Conservation (phyloP, 2,888 invertebrate genomes). For the Eudasyphora cyanicolor region DNA sequence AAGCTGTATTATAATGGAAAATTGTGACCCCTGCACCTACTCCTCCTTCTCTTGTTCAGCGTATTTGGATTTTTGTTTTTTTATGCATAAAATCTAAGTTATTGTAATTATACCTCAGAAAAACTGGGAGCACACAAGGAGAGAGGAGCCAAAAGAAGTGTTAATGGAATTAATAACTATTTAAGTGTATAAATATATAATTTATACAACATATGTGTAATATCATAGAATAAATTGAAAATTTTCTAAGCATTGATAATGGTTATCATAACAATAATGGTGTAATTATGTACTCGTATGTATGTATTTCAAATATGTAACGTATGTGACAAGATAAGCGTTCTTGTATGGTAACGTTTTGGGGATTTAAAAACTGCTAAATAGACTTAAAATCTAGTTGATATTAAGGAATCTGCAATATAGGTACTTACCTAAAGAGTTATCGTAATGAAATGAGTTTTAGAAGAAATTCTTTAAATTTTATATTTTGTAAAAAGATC, state of each 20-base stretch:
- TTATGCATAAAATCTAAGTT: neutral
- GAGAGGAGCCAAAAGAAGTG: neutral
- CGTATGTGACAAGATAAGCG: too few relatives aligned
- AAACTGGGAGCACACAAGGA: neutral
- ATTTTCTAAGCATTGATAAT: constrained; percentile 4
- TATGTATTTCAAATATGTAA: neutral
- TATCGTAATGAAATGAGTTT: too few relatives aligned
- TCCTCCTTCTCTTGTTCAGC: neutral
- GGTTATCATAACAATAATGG: neutral
- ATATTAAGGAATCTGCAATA: too few relatives aligned
- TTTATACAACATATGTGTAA: constrained; percentile 18
- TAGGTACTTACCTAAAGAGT: too few relatives aligned
- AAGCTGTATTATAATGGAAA: constrained; percentile 8
- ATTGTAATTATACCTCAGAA: neutral
- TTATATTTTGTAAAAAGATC: too few relatives aligned
- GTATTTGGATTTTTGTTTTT: neutral
- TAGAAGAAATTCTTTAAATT: too few relatives aligned
- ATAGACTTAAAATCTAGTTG: too few relatives aligned
- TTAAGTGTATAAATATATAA: constrained; percentile 25
- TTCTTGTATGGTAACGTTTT: too few relatives aligned
- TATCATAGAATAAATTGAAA: constrained; percentile 20
- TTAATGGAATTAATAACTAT: constrained; percentile 20
- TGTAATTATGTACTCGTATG: neutral
- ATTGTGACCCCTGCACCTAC: neutral
- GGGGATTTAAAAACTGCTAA: too few relatives aligned